These are phyloP conservation scores for Calonectris borealis DNA, from an alignment of 2,113 vertebrate species.

Conservation along the genomic window DNA sequence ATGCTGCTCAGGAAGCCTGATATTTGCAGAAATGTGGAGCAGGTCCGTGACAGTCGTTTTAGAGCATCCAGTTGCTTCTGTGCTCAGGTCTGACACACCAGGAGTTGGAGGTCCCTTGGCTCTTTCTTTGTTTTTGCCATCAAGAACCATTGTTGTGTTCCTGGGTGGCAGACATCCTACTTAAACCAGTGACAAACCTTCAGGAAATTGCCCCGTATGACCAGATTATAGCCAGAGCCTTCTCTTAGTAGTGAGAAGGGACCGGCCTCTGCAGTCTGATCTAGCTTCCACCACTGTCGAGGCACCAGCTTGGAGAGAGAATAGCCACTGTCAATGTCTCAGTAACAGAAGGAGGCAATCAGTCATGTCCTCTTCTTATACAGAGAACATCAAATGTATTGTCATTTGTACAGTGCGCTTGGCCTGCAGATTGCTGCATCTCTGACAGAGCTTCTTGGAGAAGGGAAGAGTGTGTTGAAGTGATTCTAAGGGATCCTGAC, in stretches of 20 bases:
- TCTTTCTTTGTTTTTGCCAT: neutral
- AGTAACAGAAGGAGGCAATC: neutral
- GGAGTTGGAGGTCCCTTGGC: neutral
- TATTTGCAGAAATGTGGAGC: neutral
- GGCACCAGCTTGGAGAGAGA: neutral
- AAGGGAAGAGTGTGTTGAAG: neutral
- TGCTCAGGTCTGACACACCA: neutral
- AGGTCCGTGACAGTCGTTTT: neutral
- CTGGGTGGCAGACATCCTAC: neutral
- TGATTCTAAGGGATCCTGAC: neutral
- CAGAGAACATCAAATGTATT: neutral
- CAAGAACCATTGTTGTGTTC: neutral
- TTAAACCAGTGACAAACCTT: neutral
- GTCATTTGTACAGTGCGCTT: neutral
- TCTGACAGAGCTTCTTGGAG: neutral
- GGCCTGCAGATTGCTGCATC: neutral
- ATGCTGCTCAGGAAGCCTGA: neutral
- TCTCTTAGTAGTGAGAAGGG: neutral
- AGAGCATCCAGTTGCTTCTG: neutral
- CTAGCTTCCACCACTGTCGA: neutral
- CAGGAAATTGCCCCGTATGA: neutral
- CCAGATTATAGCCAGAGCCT: neutral
- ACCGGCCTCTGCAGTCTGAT: neutral
- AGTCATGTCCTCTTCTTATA: neutral
- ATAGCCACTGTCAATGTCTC: neutral